Evolutionary conservation across 1,140 invertebrate genomes (phyloP).

Genomic region (Physella acuta): DNA sequence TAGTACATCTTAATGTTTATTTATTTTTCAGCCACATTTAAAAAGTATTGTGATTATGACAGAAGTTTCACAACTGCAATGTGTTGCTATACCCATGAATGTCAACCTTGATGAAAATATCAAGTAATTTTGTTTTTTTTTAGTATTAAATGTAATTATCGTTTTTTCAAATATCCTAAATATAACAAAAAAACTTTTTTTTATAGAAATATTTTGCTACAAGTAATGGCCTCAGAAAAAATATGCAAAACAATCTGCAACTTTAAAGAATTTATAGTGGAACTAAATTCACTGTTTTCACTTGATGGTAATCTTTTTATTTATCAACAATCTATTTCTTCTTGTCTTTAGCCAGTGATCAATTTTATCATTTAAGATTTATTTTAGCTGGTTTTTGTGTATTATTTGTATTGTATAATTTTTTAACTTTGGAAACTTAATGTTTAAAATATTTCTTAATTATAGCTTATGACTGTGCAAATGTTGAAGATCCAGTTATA

Average conservation of each 20-base stretch:
- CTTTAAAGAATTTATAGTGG: not conserved
- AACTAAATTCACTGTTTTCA: not conserved
- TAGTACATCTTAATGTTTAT: too few species aligned
- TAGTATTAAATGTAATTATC: not conserved
- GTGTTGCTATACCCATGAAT: too few species aligned
- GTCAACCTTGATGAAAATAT: not conserved
- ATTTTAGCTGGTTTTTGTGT: not conserved
- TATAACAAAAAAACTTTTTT: not conserved
- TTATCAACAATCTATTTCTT: not conserved
- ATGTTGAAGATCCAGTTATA: conserved; percentile 41
- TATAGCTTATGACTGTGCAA: conserved; percentile 4
- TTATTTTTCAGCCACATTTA: too few species aligned
- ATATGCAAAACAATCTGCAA: not conserved
- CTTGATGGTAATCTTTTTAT: not conserved
- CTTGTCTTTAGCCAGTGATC: not conserved
- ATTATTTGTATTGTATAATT: not conserved
- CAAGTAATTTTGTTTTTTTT: not conserved
- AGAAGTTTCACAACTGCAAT: too few species aligned
- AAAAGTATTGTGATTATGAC: too few species aligned
- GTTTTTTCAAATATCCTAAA: not conserved
- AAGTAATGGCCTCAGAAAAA: not conserved
- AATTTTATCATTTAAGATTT: not conserved
- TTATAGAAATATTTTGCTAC: not conserved
- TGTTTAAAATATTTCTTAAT: not conserved
- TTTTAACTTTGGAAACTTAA: not conserved